A percentile compares a stretch with the other conserved stretches of the same genome.
Conservation (phyloP, 2,113 vertebrate genomes). For the Cervus canadensis region DNA sequence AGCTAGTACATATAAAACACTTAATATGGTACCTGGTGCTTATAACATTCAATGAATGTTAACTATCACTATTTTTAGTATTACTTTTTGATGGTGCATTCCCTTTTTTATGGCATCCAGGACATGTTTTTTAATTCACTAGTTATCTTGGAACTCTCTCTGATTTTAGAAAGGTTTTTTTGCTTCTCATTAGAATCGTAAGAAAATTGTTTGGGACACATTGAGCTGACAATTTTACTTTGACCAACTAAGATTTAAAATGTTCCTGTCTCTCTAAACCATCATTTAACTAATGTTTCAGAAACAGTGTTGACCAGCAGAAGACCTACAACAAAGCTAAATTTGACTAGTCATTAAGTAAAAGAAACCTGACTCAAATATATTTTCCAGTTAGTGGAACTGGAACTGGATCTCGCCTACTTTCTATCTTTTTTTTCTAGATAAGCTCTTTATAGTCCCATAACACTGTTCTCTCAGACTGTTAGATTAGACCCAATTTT, state of each 20-base stretch:
- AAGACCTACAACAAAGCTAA: neutral
- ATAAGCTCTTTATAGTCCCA: neutral
- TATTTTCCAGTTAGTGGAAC: neutral
- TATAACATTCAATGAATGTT: neutral
- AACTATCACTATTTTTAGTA: neutral
- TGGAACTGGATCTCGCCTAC: neutral
- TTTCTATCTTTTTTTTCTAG: neutral
- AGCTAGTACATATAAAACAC: neutral
- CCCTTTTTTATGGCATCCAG: neutral
- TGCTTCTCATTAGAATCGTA: slow-evolving; percentile 21
- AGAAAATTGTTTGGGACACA: neutral
- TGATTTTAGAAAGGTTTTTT: neutral
- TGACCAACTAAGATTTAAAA: neutral
- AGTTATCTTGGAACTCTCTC: neutral
- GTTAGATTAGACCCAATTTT: neutral
- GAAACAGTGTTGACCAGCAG: neutral
- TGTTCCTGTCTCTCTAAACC: neutral
- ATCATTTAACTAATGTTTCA: neutral
- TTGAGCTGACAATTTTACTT: neutral
- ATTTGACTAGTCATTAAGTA: neutral
- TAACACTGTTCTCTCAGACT: neutral
- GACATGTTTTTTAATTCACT: neutral
- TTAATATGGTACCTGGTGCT: neutral
- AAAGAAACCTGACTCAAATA: neutral
- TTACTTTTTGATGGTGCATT: neutral